These are phyloP conservation scores for Drosophila emarginata DNA, from an alignment of 2,888 invertebrate genomes.

Conservation along the genomic window DNA sequence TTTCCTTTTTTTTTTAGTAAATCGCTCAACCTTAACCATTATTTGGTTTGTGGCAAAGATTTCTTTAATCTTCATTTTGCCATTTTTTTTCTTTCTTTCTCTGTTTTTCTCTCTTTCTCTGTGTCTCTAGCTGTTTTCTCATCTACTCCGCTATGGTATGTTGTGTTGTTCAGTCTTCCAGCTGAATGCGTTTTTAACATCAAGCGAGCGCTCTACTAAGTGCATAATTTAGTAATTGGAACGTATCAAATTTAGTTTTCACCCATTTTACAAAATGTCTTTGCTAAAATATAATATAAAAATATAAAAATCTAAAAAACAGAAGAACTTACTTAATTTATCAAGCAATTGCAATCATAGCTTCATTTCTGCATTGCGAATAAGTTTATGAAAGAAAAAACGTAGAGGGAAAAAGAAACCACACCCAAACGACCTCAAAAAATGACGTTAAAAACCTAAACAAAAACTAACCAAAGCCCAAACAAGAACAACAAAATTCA, in stretches of 20 bases:
- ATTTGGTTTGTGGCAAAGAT: slow-evolving; percentile 36
- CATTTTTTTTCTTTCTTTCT: slow-evolving; percentile 40
- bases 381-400: not conserved
- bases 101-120: slow-evolving; percentile 12
- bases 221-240: slow-evolving; percentile 77
- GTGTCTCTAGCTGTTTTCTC: not conserved
- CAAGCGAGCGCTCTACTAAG: slow-evolving; percentile 47
- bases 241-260: slow-evolving; percentile 58
- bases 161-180: slow-evolving; percentile 74
- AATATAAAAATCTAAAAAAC: not conserved
- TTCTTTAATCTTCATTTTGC: slow-evolving; percentile 18
- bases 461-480: not conserved
- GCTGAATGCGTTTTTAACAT: slow-evolving; percentile 74
- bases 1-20: slow-evolving; percentile 5
- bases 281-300: not conserved
- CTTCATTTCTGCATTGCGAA: slow-evolving; percentile 21
- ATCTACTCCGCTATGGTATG: slow-evolving; percentile 6
- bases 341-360: slow-evolving; percentile 27
- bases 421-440: slow-evolving; percentile 26
- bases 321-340: slow-evolving; percentile 2
- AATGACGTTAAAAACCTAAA: not conserved
- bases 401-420: not conserved
- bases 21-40: slow-evolving; percentile 45
- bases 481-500: slow-evolving; percentile 57
- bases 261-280: slow-evolving; percentile 27